Evolutionary conservation across 2,113 vertebrate genomes (phyloP).

Genomic region (Oryzias javanicus): DNA sequence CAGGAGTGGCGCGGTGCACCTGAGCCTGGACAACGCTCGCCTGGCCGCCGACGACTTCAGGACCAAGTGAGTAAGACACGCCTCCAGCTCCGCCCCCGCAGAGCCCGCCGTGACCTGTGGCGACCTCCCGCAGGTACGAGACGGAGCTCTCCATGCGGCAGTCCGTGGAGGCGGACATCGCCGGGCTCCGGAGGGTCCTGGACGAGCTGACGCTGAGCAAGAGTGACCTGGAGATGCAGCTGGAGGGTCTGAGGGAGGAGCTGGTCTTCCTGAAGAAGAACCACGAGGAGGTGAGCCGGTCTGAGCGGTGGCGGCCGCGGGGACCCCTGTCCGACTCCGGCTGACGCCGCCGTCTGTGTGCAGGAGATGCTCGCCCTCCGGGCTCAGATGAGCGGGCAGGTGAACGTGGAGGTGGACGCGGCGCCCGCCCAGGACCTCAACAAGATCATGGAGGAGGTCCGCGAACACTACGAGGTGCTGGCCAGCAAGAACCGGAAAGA

Average conservation of each 20-base stretch:
- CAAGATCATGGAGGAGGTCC: constrained; percentile 69
- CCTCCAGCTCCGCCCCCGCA: neutral
- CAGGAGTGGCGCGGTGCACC: constrained; percentile 65
- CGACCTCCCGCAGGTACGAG: constrained; percentile 75
- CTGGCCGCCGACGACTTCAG: constrained; percentile 82
- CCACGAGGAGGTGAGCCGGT: constrained; percentile 65
- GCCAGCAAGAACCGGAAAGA: constrained; percentile 79
- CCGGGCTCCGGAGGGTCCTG: constrained; percentile 73
- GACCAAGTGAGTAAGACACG: constrained; percentile 71
- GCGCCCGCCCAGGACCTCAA: constrained; percentile 62
- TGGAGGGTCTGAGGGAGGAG: constrained; percentile 71
- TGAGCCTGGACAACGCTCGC: constrained; percentile 78
- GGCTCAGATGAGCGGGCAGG: constrained; percentile 65
- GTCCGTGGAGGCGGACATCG: constrained; percentile 84
- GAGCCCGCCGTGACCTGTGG: neutral
- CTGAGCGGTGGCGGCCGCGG: no score
- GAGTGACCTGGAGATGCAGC: constrained; percentile 69
- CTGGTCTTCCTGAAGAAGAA: constrained; percentile 71
- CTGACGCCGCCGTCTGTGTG: neutral
- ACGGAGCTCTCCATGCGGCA: constrained; percentile 81
- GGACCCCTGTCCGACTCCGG: neutral
- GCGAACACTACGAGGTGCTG: constrained; percentile 83
- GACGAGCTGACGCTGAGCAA: constrained; percentile 73
- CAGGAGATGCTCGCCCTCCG: constrained; percentile 63
- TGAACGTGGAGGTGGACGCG: constrained; percentile 77